Conservation (phyloP, 2,113 vertebrate genomes). For the Argyrosomus japonicus region DNA sequence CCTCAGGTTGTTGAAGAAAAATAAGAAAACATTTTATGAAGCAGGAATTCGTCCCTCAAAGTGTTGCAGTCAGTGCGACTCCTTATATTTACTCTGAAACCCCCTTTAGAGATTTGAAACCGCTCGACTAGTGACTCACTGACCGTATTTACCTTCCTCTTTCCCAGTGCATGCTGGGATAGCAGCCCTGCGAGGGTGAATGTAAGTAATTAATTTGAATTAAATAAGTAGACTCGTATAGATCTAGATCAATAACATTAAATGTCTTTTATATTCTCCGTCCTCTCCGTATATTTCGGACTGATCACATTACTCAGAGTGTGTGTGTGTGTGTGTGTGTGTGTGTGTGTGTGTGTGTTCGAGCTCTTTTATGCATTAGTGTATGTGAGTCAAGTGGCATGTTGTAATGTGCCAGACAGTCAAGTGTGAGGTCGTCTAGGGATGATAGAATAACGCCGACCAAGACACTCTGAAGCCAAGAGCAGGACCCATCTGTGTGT, state of each 20-base stretch:
- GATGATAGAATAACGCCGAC: slow-evolving; percentile 75
- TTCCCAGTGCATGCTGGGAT: slow-evolving; percentile 33
- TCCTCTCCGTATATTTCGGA: slow-evolving; percentile 24
- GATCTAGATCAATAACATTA: too few species aligned
- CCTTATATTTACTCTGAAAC: background rate
- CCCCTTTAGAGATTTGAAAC: background rate
- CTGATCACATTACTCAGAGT: slow-evolving; percentile 42
- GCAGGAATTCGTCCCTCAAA: background rate
- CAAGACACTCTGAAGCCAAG: slow-evolving; percentile 48
- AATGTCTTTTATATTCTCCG: slow-evolving; percentile 1
- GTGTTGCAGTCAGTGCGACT: background rate
- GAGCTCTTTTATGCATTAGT: too few species aligned
- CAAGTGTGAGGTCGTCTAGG: slow-evolving; percentile 31
- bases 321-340: slow-evolving; percentile 15
- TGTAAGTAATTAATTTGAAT: background rate
- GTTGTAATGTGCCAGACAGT: slow-evolving; percentile 34
- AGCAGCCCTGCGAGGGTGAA: background rate
- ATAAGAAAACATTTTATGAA: background rate
- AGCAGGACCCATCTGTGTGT: slow-evolving; percentile 1
- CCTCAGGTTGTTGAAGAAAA: background rate
- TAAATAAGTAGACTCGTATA: too few species aligned
- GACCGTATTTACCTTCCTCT: background rate
- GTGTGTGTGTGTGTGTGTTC: background rate
- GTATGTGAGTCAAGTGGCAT: background rate
- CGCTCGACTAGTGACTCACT: background rate